Base-by-base conservation (phyloP, 2,888 invertebrate species). In the Oligia latruncula region DNA sequence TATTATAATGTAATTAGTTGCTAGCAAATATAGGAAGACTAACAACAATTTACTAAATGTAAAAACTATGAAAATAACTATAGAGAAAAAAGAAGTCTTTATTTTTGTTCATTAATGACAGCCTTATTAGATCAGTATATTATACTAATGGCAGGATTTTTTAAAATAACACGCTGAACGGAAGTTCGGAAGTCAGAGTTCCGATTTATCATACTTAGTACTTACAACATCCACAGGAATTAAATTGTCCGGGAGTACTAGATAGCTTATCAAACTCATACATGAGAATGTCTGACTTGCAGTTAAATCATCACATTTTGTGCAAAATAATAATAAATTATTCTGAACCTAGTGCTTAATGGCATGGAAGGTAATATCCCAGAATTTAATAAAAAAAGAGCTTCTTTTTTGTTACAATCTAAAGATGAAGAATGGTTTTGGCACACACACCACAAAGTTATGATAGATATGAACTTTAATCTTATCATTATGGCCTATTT, bases 211-310 rank as follows among this genome's bases (percentile, higher is more conserved):
- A 23, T 60, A 67, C 20, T 60, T 52, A 76, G 43, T 82, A 66
- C 20, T 77, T 46, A 20, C 46, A 55, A 70, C 73, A 66, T 84
- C 81, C 84, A 84, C 83, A 81, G 68, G 81, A 84, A 80, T 58
- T 46, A 40, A 82, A 62, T 17, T 73, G 82, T 62, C 40, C 40
- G 73, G 58, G 71, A 66, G 78, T 46, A 60, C 15, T 35, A 35
- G 80, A 80, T 84, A 84, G 40, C 84, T 66, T 84, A 83, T 80
- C 72, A 66, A 75, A 65, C 11, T 46, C 71, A 49, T 35, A 8
- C n/a, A 75, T 55, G 58, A 71, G 17, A 74, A 67, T 49, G 29
- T 49, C 43, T 65, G 23, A 46, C 49, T 77, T 70, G 29, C 49
- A 40, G 35, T 80, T 46, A 35, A 71, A 20, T 23, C 1, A 65